Conservation (phyloP, 2,113 vertebrate species). For the Dendropsophus ebraccatus region DNA sequence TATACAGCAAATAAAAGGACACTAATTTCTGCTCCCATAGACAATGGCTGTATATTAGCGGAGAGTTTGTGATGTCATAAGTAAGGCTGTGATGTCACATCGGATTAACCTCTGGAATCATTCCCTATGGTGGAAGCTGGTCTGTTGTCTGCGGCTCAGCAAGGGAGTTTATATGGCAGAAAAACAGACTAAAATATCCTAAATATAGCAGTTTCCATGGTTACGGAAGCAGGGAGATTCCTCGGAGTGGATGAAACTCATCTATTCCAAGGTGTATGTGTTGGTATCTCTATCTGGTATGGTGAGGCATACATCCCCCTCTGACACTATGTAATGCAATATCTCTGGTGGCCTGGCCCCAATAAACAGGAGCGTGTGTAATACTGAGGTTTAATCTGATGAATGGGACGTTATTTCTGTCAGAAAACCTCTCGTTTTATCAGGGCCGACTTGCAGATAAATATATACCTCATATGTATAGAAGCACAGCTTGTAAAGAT, state of each 20-base stretch:
- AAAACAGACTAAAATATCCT: constrained; percentile 67
- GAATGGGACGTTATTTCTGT: background rate
- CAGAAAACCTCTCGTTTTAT: background rate
- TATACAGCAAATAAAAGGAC: background rate
- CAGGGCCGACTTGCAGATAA: background rate
- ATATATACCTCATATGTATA: no score
- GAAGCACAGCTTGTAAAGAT: no score
- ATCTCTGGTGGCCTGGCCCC: background rate
- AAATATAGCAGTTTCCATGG: constrained; percentile 79
- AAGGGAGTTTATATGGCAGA: constrained; percentile 37
- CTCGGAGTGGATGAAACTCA: constrained; percentile 61
- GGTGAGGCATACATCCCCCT: background rate
- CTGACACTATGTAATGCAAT: background rate
- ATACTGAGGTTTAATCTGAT: no score
- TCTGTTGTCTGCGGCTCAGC: constrained; percentile 30
- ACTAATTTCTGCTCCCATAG: background rate
- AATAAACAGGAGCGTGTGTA: background rate
- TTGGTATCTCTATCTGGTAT: constrained; percentile 15
- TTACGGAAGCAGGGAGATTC: constrained; percentile 73
- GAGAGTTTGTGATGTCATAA: background rate
- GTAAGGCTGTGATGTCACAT: constrained; percentile 2
- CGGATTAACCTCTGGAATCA: constrained; percentile 20
- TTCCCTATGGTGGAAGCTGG: background rate
- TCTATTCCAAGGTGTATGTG: constrained; percentile 49
- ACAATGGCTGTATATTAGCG: background rate